Evolutionary conservation across 1,140 invertebrate species (phyloP), one percentile per base, ranked within the genome.

Genomic region (Drosophila yakuba): DNA sequence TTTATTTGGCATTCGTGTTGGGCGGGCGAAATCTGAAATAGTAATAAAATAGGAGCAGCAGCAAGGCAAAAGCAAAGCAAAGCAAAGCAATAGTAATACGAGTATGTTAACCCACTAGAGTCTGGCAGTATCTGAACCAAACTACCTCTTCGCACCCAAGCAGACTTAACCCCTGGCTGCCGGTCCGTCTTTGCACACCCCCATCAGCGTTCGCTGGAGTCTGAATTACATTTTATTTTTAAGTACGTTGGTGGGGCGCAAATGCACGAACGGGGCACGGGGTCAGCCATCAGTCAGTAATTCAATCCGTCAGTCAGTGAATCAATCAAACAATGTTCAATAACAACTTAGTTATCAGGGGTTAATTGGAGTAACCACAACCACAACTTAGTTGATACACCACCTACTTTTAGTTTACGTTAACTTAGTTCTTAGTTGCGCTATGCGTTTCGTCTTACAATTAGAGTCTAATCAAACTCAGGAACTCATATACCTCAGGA

Each of bases 401-500:
- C 47, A 32, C 7, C 32, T 72, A 47, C 47, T 48, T 48, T 58
- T 59, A 51, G 36, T 51, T 78, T 71, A 71, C 43, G 15, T 73
- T 75, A 86, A 51, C 64, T 74, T 81, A 74, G 64, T 56, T 71
- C 12, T n/a, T 71, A 69, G 43, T 55, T 71, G 68, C 50, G 62
- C 41, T 45, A 36, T 36, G 69, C 67, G 63, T 71, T 69, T 64
- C 50, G 52, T 60, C 55, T 84, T 82, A 47, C 47, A 43, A 45
- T 55, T 61, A 69, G 66, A 80, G 55, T 69, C 60, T 74, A 80
- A 90, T 86, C 79, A 84, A 81, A 78, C 89, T 80, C 89, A 88
- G 90, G 85, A 91, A 91, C 90, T 90, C 84, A 91, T 90, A 91
- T 91, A 91, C 90, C 90, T 91, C 90, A 91, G 77, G 78, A 86